Evolutionary conservation across 1,140 invertebrate species (phyloP), one percentile per base, ranked within the genome.

Genomic region (Leptestheria dahalacensis): DNA sequence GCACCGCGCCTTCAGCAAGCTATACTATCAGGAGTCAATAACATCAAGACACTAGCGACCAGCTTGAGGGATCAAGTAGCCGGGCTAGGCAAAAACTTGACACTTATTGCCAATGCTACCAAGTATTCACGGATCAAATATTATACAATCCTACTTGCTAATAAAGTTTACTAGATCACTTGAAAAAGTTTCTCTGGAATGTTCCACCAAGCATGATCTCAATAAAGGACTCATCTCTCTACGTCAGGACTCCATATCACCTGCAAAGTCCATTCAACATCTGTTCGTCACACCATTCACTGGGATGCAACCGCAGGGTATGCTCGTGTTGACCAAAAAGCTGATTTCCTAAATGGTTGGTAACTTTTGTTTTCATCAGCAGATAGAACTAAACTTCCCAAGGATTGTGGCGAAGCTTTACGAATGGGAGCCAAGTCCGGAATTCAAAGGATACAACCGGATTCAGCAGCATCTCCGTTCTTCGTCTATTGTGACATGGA

Each of bases 401-500:
- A 61, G 48, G 68, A 72, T 60, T 72, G 71, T 58, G 62, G 59
- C 21, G 65, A 70, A 48, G 59, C 70, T 12, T 49, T 62, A n/a
- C 50, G 62, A 26, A 23, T 24, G 65, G 67, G 6, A 56, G 57
- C n/a, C 63, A 65, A 65, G 12, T 72, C 70, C 26, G 73, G 73
- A 12, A 66, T 76, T 3, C 74, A 73, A 58, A 60, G 64, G 33
- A 69, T 73, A 23, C 67, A 67, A 57, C 70, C 71, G 2, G 49
- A 55, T 3, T 56, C 56, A 29, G 64, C 67, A 12, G 50, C 54
- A 62, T 29, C 66, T 61, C 71, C 80, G 0, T 81, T 83, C 65
- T 78, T 81, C 63, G 89, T 93, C 4, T 91, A 78, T 69, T 96
- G 91, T 70, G 88, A 95, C 67, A 90, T 94, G 74, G 85, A 89